Conservation (phyloP, 2,797 vertebrate genomes). For the Trichosurus vulpecula region DNA sequence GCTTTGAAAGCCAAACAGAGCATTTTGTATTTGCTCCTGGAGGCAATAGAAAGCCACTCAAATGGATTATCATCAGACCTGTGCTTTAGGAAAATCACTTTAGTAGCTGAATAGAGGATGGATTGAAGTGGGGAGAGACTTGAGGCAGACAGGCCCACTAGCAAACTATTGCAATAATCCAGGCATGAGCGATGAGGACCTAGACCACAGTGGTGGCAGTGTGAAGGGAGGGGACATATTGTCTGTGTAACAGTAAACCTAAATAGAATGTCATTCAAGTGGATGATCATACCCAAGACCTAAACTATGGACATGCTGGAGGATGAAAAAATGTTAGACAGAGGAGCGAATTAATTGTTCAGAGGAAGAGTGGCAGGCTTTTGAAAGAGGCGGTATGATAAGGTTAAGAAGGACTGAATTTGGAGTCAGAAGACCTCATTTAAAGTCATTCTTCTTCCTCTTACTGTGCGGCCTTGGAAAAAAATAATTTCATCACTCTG, state of each 20-base stretch:
- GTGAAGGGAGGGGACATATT: background rate
- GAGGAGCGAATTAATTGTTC: background rate
- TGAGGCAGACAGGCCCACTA: background rate
- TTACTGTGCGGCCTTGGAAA: background rate
- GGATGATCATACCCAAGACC: background rate
- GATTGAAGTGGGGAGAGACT: background rate
- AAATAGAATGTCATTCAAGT: conserved; percentile 4
- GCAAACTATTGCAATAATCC: background rate
- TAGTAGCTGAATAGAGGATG: background rate
- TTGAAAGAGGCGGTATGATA: conserved; percentile 2
- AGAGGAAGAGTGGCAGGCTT: background rate
- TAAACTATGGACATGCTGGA: background rate
- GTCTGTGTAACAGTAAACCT: background rate
- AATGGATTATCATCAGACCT: background rate
- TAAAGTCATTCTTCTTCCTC: background rate
- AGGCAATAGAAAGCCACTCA: background rate
- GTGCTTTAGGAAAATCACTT: background rate
- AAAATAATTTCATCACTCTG: background rate
- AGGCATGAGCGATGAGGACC: background rate
- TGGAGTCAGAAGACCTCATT: background rate
- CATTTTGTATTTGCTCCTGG: background rate
- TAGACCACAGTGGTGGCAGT: background rate
- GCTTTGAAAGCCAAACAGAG: background rate
- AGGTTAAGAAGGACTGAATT: background rate
- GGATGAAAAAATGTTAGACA: conserved; percentile 12